Evolutionary conservation across 2,113 vertebrate genomes (phyloP).

Genomic region (Aythya baeri): DNA sequence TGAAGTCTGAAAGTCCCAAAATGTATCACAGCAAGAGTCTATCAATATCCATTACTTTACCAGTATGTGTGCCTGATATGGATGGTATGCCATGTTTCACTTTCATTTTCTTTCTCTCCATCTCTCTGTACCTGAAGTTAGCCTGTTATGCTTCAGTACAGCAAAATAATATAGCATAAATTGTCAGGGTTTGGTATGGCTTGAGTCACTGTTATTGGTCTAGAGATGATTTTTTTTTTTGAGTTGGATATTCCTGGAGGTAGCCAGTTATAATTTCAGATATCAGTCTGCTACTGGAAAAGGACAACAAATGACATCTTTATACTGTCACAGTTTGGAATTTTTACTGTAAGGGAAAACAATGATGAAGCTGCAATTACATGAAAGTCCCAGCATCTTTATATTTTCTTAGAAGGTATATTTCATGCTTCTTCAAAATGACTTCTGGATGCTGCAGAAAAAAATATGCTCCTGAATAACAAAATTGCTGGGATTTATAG

Average conservation of each 20-base stretch:
- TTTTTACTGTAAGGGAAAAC: not conserved
- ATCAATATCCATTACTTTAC: constrained; percentile 53
- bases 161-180: not conserved
- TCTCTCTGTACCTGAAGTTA: not conserved
- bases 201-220: not conserved
- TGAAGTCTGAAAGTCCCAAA: constrained; percentile 29
- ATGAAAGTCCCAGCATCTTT: constrained; percentile 8
- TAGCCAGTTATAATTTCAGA: not conserved
- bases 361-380: not conserved
- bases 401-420: not conserved
- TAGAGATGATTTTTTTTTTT: not conserved
- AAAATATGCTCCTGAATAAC: not conserved
- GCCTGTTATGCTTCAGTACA: not conserved
- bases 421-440: not conserved
- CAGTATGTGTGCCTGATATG: not conserved
- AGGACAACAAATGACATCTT: constrained; percentile 7
- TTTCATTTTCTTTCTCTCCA: constrained; percentile 46
- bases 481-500: not conserved
- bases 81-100: not conserved
- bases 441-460: not conserved
- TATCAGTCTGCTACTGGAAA: constrained; percentile 8
- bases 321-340: not conserved
- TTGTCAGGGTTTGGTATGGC: not conserved
- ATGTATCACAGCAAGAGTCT: not conserved
- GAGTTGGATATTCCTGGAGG: not conserved